Evolutionary conservation across 2,888 invertebrate genomes (phyloP), one percentile per base, ranked within the genome.

Genomic region (Scrobipalpa atriplicella): DNA sequence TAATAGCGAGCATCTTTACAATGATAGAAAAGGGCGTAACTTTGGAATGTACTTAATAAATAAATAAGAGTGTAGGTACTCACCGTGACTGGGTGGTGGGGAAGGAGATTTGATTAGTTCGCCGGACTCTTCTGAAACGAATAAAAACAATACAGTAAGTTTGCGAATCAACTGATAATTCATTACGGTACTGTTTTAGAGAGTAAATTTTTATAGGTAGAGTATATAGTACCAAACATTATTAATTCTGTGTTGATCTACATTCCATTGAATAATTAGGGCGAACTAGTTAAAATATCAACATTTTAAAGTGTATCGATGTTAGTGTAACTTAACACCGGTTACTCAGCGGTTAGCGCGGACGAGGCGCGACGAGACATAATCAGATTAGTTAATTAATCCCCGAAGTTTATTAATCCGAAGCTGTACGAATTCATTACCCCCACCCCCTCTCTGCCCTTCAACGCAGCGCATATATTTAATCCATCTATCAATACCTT

Each of bases 51-150:
- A 54, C 0, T 2, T 19, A 18, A n/a, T 54, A 54, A 21, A 54
- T 11, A 10, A 7, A 54, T 16, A 8, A 54, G n/a, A 18, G 29
- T 9, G 54, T 9, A 62, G 29, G 62, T 70, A 93, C 95, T 93
- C 88, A 96, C 96, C 96, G 84, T 95, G 94, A 79, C 95, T 95
- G 83, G 95, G 95, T 74, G 96, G 95, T 79, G 96, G 96, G 79
- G 96, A 95, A 71, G 96, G 96, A 77, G 96, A 95, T 88, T 96
- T 96, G 83, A 96, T 95, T 82, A 96, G 83, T 93, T 95, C 89
- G 86, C 94, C 85, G 82, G 94, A 87, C 77, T 91, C 92, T 78
- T 92, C 92, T 92, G 92, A 9, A 92, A 92, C 87, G 88, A 82
- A 38, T 19, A n/a, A n/a, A n/a, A n/a, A 1, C 36, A 36, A 29